These are phyloP conservation scores for Boleophthalmus pectinirostris DNA, from an alignment of 2,113 vertebrate genomes.

Conservation along the genomic window DNA sequence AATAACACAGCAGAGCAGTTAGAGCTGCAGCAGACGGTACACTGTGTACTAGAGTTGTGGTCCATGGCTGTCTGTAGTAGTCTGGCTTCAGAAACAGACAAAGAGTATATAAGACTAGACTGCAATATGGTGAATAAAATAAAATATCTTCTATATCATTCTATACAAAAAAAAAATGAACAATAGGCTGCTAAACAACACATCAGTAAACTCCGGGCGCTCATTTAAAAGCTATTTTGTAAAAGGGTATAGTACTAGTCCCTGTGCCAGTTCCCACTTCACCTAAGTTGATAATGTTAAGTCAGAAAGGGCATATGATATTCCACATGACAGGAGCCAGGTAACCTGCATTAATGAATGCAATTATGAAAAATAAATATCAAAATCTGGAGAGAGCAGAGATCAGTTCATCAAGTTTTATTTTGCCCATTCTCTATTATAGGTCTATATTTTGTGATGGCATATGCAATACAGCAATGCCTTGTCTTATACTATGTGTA, in stretches of 20 bases:
- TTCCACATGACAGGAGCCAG: not conserved
- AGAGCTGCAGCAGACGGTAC: not conserved
- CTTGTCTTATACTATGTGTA: not conserved
- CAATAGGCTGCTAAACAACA: too few species aligned
- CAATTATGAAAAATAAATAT: not conserved
- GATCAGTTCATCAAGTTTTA: too few species aligned
- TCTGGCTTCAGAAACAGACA: slow-evolving; percentile 12
- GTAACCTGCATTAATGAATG: not conserved
- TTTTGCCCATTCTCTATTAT: too few species aligned
- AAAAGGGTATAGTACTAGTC: not conserved
- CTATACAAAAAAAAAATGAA: not conserved
- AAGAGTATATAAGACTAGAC: not conserved
- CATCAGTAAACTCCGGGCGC: too few species aligned
- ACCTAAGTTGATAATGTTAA: not conserved
- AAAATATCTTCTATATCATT: not conserved
- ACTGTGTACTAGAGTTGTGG: not conserved
- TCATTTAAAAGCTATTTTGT: not conserved
- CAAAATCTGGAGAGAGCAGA: too few species aligned
- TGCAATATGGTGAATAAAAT: not conserved
- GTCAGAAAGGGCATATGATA: not conserved
- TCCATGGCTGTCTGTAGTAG: not conserved
- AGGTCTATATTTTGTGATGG: not conserved
- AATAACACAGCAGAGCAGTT: not conserved
- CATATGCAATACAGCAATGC: not conserved
- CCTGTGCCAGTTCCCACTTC: not conserved